These are phyloP conservation scores for Anguilla marmorata DNA, from an alignment of 2,797 vertebrate genomes.

Conservation along the genomic window DNA sequence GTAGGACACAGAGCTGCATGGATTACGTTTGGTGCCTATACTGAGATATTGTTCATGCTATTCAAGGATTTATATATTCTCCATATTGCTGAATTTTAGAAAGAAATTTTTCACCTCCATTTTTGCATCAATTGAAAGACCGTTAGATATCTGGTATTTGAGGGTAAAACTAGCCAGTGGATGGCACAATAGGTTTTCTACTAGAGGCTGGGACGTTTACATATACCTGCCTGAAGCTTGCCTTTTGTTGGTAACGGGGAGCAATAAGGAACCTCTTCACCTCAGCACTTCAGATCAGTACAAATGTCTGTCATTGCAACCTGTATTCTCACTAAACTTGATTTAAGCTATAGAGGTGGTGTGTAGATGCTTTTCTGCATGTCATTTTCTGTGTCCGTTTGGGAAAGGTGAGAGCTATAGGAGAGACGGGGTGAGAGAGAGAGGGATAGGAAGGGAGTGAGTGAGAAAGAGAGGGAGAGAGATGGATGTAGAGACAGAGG, in stretches of 20 bases:
- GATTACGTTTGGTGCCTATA: not conserved
- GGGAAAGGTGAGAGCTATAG: constrained; percentile 13
- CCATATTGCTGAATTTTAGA: not conserved
- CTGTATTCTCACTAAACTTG: constrained; percentile 21
- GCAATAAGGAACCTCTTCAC: not conserved
- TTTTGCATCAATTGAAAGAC: not conserved
- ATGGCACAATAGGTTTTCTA: not conserved
- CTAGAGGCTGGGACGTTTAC: not conserved
- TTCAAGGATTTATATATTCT: not conserved
- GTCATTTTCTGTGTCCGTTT: not conserved
- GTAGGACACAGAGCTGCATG: constrained; percentile 1
- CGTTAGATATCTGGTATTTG: not conserved
- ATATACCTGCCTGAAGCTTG: not conserved
- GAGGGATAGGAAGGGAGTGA: constrained; percentile 41
- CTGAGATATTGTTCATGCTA: not conserved
- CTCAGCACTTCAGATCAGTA: constrained; percentile 66
- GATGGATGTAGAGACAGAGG: constrained; percentile 44
- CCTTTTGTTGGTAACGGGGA: not conserved
- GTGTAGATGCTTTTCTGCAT: not conserved
- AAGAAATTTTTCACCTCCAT: not conserved
- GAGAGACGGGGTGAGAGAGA: not conserved
- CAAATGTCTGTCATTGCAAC: not conserved
- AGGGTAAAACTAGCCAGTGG: too few species aligned
- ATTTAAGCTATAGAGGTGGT: constrained; percentile 20
- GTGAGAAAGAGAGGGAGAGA: constrained; percentile 42